These are phyloP conservation scores for Pelodiscus sinensis DNA, from an alignment of 2,113 vertebrate species.

Conservation along the genomic window DNA sequence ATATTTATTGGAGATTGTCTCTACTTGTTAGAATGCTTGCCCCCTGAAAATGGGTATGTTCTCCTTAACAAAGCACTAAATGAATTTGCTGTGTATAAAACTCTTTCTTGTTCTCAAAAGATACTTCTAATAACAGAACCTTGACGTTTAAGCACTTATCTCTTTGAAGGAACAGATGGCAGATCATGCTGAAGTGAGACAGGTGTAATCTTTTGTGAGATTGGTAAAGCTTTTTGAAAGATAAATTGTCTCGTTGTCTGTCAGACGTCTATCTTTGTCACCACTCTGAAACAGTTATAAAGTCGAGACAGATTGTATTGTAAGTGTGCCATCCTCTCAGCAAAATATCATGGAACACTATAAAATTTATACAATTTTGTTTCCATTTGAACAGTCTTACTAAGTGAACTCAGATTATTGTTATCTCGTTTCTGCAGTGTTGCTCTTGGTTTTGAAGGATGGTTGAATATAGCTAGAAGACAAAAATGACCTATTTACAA, in stretches of 20 bases:
- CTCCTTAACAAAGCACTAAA: neutral
- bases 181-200: slow-evolving; percentile 17
- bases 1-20: neutral
- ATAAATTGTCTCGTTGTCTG: slow-evolving; percentile 41
- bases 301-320: slow-evolving; percentile 57
- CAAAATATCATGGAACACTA: slow-evolving; percentile 24
- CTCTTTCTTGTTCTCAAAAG: neutral
- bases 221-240: slow-evolving; percentile 48
- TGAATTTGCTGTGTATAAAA: slow-evolving; percentile 1
- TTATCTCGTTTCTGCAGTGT: neutral
- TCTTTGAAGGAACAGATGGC: slow-evolving; percentile 18
- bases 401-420: neutral
- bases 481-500: neutral
- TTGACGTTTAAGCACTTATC: slow-evolving; percentile 13
- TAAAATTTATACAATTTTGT: slow-evolving; percentile 36
- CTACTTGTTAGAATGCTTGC: neutral
- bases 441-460: neutral
- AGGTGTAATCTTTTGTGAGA: neutral
- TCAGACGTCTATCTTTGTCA: slow-evolving; percentile 59
- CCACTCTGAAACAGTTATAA: slow-evolving; percentile 54
- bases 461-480: neutral
- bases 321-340: slow-evolving; percentile 23
- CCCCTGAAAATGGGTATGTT: neutral
- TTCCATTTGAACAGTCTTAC: slow-evolving; percentile 3
- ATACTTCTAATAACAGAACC: slow-evolving; percentile 28